Conservation (phyloP, 2,888 invertebrate species). For the Pediacus dermestoides region DNA sequence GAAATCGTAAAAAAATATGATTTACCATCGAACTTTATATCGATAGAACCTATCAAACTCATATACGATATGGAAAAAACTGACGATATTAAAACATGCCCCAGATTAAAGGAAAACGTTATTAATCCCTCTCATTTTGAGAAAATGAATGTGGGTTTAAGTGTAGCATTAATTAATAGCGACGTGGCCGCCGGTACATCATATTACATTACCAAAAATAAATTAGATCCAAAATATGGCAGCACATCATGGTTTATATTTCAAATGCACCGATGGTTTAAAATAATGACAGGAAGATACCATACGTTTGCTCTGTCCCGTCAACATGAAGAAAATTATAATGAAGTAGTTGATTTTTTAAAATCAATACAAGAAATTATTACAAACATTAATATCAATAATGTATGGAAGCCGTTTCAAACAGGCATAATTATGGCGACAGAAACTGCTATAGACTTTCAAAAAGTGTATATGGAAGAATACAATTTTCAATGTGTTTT, state of each 20-base stretch:
- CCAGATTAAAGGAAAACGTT: conserved; percentile 13
- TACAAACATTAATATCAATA: conserved; percentile 6
- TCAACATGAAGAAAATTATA: conserved; percentile 2
- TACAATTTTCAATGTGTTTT: conserved; percentile 2
- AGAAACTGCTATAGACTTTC: conserved; percentile 7
- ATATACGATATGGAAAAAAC: conserved; percentile 8
- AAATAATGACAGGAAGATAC: conserved; percentile 10
- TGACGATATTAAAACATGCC: conserved; percentile 14
- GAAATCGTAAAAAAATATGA: conserved; percentile 11
- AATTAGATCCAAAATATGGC: conserved; percentile 5
- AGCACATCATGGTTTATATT: conserved; percentile 13
- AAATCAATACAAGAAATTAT: conserved; percentile 1
- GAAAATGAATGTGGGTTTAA: conserved; percentile 14
- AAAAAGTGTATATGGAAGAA: conserved; percentile 1
- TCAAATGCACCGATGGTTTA: conserved; percentile 13
- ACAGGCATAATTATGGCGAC: conserved; percentile 4
- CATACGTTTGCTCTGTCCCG: not conserved
- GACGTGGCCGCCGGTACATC: conserved; percentile 13
- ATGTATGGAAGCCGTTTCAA: conserved; percentile 8
- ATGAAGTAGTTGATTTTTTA: conserved; percentile 1
- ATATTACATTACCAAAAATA: conserved; percentile 9
- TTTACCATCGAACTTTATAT: conserved; percentile 7
- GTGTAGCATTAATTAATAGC: conserved; percentile 12
- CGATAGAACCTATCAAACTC: conserved; percentile 10
- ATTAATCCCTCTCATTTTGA: conserved; percentile 15